Conservation (phyloP, 2,113 vertebrate genomes). For the Ictidomys tridecemlineatus region DNA sequence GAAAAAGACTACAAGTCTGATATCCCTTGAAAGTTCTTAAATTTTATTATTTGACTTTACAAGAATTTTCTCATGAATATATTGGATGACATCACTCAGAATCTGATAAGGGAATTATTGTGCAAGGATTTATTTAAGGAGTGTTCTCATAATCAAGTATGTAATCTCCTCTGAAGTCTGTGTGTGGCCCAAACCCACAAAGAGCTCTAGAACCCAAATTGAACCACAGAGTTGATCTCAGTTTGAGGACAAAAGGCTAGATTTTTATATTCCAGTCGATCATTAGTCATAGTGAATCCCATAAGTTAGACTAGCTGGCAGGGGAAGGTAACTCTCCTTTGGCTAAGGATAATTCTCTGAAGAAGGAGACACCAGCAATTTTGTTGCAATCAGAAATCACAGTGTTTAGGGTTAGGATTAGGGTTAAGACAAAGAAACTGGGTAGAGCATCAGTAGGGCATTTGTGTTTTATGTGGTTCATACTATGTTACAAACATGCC, state of each 20-base stretch:
- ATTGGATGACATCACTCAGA: neutral
- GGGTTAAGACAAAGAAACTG: neutral
- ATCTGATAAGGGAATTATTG: neutral
- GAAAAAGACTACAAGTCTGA: neutral
- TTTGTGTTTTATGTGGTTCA: neutral
- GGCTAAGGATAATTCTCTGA: neutral
- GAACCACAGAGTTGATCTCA: neutral
- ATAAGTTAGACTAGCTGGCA: neutral
- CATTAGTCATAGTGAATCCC: neutral
- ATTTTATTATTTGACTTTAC: conserved; percentile 20
- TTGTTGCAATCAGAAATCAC: neutral
- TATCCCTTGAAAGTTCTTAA: neutral
- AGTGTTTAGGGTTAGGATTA: neutral
- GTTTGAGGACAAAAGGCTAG: neutral
- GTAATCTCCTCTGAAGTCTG: neutral
- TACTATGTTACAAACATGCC: neutral
- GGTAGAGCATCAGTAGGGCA: neutral
- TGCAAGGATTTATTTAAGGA: neutral
- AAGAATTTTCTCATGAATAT: neutral
- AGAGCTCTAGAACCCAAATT: neutral
- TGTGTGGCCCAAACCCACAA: neutral
- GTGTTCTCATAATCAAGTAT: neutral
- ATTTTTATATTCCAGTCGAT: neutral
- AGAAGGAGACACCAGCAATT: neutral
- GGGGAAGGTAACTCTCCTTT: neutral